Percentiles rank a stretch among this genome's conserved stretches.
Conservation (phyloP, 2,797 vertebrate genomes). For the Hippocampus kuda region DNA sequence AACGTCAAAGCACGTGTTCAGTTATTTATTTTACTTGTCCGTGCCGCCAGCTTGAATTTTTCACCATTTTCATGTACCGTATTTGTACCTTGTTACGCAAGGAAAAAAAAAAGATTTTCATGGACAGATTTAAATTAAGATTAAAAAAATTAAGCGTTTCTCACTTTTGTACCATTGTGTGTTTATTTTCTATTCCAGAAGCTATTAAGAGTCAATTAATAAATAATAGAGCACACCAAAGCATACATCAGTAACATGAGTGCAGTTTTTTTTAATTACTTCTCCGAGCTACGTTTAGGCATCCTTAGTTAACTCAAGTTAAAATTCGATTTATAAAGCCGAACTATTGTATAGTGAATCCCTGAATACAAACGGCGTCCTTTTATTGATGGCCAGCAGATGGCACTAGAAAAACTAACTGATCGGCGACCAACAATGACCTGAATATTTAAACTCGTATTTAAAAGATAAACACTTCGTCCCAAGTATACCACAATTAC, state of each 20-base stretch:
- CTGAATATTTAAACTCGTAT: neutral
- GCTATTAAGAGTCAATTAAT: no score
- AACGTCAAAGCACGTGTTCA: neutral
- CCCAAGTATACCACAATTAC: neutral
- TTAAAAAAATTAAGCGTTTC: neutral
- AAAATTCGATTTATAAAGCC: no score
- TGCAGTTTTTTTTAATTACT: no score
- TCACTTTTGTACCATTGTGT: neutral
- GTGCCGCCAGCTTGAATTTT: neutral
- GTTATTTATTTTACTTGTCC: neutral
- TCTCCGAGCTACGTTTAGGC: no score
- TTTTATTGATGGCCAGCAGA: conserved; percentile 12
- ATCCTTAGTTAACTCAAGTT: no score
- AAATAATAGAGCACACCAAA: no score
- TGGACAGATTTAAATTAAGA: neutral
- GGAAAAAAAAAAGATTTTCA: neutral
- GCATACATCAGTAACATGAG: no score
- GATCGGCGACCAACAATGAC: neutral
- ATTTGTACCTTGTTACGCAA: neutral
- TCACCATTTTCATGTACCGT: neutral
- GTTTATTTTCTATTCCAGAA: neutral
- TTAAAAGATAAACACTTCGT: neutral
- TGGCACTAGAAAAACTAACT: conserved; percentile 4
- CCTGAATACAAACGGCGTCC: no score
- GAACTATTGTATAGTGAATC: no score